phyloP scores from a whole-genome alignment of 2,113 vertebrate genomes.

The Macrotis lagotis region DNA sequence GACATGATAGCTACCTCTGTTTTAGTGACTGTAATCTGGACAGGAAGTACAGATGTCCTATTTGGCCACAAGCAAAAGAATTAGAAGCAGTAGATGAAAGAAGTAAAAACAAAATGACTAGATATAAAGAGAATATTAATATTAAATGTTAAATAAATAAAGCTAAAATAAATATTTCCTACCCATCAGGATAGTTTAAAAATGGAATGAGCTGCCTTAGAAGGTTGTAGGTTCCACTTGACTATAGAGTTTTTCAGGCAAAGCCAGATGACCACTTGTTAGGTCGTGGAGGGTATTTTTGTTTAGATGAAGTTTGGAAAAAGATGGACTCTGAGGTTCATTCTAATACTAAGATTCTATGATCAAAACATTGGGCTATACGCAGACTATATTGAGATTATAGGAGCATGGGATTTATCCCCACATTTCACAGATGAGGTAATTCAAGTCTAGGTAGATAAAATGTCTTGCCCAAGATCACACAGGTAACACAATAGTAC shows the following conservation, averaged over 20 bases:
- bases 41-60: neutral
- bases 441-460: conserved; percentile 69
- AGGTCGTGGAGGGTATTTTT: neutral
- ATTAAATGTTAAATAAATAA: neutral
- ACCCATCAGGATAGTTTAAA: neutral
- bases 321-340: neutral
- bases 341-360: neutral
- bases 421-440: neutral
- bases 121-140: neutral
- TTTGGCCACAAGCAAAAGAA: neutral
- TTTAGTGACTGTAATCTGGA: neutral
- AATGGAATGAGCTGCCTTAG: neutral
- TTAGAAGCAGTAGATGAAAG: neutral
- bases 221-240: neutral
- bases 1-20: neutral
- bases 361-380: neutral
- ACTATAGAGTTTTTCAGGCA: neutral
- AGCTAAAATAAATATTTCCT: neutral
- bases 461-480: neutral
- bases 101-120: neutral
- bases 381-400: neutral
- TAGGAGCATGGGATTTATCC: neutral
- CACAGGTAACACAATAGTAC: neutral
- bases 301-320: neutral
- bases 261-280: neutral